Evolutionary conservation across 2,888 invertebrate genomes (phyloP).

Genomic region (Baronia brevicornis): DNA sequence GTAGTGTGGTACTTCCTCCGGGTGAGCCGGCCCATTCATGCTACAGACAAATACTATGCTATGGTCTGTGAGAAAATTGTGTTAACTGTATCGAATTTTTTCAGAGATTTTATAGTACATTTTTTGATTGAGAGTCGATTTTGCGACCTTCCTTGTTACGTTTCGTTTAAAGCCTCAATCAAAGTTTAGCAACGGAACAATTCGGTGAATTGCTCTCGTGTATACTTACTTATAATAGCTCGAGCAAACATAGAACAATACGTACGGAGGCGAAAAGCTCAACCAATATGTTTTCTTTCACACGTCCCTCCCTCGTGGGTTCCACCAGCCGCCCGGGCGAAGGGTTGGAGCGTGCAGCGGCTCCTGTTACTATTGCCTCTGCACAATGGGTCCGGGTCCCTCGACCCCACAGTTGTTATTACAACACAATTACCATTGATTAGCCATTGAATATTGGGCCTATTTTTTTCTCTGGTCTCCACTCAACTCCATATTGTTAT

Average conservation of each 20-base stretch:
- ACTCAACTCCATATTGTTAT: slow-evolving; percentile 10
- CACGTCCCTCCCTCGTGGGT: slow-evolving; percentile 26
- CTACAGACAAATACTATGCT: no score
- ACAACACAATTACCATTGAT: slow-evolving; percentile 32
- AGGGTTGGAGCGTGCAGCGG: slow-evolving; percentile 24
- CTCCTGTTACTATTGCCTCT: slow-evolving; percentile 28
- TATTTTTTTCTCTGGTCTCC: slow-evolving; percentile 14
- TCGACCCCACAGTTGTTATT: slow-evolving; percentile 23
- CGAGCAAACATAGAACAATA: slow-evolving; percentile 19
- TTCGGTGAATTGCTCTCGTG: no score
- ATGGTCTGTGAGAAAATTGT: no score
- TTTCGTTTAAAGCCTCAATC: no score
- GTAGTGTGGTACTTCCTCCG: no score
- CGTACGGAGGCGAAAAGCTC: slow-evolving; percentile 19
- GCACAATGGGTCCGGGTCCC: slow-evolving; percentile 23
- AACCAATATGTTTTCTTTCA: slow-evolving; percentile 35
- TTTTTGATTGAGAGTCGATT: no score
- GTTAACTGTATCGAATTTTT: no score
- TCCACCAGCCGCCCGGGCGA: slow-evolving; percentile 15
- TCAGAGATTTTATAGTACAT: no score
- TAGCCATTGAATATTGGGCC: slow-evolving; percentile 29
- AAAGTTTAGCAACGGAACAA: no score
- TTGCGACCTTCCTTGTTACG: no score
- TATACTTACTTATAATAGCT: slow-evolving; percentile 9
- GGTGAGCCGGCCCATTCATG: no score